These are phyloP conservation scores for Solea senegalensis DNA, from an alignment of 2,113 vertebrate species.

Conservation along the genomic window DNA sequence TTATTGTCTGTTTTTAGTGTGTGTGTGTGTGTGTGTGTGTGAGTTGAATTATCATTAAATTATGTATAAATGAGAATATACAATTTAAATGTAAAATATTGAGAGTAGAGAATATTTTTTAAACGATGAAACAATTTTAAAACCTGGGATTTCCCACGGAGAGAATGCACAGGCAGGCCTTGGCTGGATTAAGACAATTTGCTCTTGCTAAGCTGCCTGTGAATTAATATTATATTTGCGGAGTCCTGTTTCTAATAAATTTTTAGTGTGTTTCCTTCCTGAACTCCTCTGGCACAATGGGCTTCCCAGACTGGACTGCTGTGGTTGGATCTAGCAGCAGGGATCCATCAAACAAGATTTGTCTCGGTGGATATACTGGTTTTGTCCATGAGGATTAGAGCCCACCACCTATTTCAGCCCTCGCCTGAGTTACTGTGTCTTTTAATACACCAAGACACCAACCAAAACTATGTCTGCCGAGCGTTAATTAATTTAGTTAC, in stretches of 20 bases:
- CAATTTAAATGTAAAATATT: background rate
- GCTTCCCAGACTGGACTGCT: slow-evolving; percentile 61
- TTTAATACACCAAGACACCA: slow-evolving; percentile 20
- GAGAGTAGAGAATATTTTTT: background rate
- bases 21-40: no score
- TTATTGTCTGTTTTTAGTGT: no score
- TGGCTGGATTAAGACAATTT: slow-evolving; percentile 53
- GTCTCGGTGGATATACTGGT: slow-evolving; percentile 74
- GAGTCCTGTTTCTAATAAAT: slow-evolving; percentile 56
- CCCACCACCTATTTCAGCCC: slow-evolving; percentile 57
- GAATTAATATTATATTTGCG: slow-evolving; percentile 63
- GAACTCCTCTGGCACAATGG: slow-evolving; percentile 53
- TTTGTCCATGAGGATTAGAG: slow-evolving; percentile 75
- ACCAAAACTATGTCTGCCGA: slow-evolving; percentile 10
- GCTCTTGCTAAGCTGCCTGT: slow-evolving; percentile 41
- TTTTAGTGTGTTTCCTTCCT: slow-evolving; percentile 62
- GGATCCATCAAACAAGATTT: slow-evolving; percentile 77
- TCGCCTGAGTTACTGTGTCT: slow-evolving; percentile 38
- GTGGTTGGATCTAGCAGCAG: slow-evolving; percentile 58
- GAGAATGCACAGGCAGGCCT: slow-evolving; percentile 3
- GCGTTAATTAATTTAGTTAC: slow-evolving; percentile 21
- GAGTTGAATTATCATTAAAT: no score
- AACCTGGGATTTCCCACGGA: background rate
- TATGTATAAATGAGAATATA: background rate
- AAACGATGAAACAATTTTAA: background rate